These are phyloP conservation scores for Daktulosphaira vitifoliae DNA, from an alignment of 1,140 invertebrate genomes.

Conservation along the genomic window DNA sequence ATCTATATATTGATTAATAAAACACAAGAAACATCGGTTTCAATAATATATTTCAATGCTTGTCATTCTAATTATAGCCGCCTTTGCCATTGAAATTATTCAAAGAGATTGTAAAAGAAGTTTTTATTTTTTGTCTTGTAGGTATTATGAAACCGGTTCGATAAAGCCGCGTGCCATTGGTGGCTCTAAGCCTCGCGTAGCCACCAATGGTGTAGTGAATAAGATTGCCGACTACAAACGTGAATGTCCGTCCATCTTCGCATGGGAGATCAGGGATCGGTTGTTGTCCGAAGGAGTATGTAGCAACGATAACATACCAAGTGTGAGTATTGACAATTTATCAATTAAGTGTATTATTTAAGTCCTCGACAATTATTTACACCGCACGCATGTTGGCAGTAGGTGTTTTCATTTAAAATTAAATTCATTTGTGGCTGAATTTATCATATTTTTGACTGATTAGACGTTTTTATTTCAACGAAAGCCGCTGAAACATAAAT, in stretches of 20 bases:
- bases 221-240: slow-evolving; percentile 94
- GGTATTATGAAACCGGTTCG: slow-evolving; percentile 97
- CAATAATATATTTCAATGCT: too few relatives aligned
- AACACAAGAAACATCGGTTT: too few relatives aligned
- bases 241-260: slow-evolving; percentile 95
- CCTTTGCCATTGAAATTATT: not conserved
- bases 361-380: too few relatives aligned
- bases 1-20: too few relatives aligned
- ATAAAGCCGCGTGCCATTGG: slow-evolving; percentile 92
- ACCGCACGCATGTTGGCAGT: too few relatives aligned
- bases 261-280: slow-evolving; percentile 95
- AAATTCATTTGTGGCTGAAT: too few relatives aligned
- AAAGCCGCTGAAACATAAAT: too few relatives aligned
- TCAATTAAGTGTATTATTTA: too few relatives aligned
- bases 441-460: too few relatives aligned
- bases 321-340: slow-evolving; percentile 66
- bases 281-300: slow-evolving; percentile 93
- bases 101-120: not conserved
- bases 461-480: too few relatives aligned
- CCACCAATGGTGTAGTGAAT: slow-evolving; percentile 84
- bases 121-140: slow-evolving; percentile 44
- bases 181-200: slow-evolving; percentile 90
- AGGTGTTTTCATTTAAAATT: too few relatives aligned
- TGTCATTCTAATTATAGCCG: not conserved
- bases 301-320: slow-evolving; percentile 98